These are phyloP conservation scores for Megalonaias nervosa DNA, from an alignment of 1,140 invertebrate species.

Conservation along the genomic window DNA sequence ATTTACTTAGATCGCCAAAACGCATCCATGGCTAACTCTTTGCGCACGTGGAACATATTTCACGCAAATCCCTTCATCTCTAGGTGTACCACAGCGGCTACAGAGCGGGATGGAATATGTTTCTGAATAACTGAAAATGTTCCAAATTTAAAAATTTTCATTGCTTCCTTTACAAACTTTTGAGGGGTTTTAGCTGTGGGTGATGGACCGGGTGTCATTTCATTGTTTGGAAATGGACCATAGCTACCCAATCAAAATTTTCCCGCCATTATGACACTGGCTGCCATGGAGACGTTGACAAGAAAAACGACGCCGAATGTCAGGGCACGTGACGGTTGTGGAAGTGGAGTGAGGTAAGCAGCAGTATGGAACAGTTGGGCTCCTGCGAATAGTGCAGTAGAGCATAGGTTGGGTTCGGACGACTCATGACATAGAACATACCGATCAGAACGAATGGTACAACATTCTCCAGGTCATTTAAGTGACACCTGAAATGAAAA, in stretches of 20 bases:
- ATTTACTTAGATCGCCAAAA: too few species aligned
- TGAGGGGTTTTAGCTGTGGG: too few species aligned
- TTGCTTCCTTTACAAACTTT: too few species aligned
- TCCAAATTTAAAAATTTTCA: too few species aligned
- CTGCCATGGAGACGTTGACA: slow-evolving; percentile 75
- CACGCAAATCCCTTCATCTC: too few species aligned
- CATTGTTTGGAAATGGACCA: too few species aligned
- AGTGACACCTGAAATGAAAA: slow-evolving; percentile 75
- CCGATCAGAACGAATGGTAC: slow-evolving; percentile 77
- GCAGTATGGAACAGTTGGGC: slow-evolving; percentile 77
- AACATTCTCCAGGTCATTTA: slow-evolving; percentile 82
- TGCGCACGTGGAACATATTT: too few species aligned
- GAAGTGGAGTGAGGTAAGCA: slow-evolving; percentile 72
- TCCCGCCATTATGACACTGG: slow-evolving; percentile 5
- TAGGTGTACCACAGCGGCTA: too few species aligned
- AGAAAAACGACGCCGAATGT: slow-evolving; percentile 73
- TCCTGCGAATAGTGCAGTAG: slow-evolving; percentile 76
- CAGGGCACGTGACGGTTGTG: slow-evolving; percentile 76
- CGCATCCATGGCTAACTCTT: too few species aligned
- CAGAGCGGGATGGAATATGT: too few species aligned
- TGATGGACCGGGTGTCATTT: too few species aligned
- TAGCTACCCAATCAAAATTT: background rate
- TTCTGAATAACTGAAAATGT: too few species aligned
- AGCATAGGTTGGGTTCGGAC: slow-evolving; percentile 74
- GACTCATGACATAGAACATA: slow-evolving; percentile 76